Evolutionary conservation across 2,113 vertebrate genomes (phyloP).

Genomic region (Crotalus helleri): DNA sequence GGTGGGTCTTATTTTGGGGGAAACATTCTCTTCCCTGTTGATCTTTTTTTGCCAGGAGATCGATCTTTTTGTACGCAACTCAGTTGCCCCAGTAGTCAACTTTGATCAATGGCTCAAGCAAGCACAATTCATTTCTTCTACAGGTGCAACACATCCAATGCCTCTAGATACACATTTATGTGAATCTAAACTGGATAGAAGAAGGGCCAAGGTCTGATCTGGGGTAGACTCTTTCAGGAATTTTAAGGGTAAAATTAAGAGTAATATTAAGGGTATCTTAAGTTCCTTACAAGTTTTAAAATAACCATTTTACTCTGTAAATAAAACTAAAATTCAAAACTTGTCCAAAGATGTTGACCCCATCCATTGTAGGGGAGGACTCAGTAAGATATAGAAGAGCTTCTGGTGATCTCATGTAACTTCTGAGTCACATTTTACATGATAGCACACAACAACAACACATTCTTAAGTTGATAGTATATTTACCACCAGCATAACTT

Average conservation of each 20-base stretch:
- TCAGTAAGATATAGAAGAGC: background rate
- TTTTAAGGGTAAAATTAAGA: background rate
- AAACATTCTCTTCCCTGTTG: background rate
- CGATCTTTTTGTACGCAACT: background rate
- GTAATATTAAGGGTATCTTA: background rate
- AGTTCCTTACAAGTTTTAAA: background rate
- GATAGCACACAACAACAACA: background rate
- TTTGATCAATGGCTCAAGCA: background rate
- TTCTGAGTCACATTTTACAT: background rate
- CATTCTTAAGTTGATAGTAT: background rate
- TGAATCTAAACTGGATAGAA: background rate
- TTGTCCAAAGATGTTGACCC: background rate
- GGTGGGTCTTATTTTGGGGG: no score
- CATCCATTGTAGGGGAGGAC: background rate
- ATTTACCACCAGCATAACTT: background rate
- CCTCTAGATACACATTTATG: background rate
- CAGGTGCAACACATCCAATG: background rate
- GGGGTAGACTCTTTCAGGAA: background rate
- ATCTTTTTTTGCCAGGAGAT: background rate
- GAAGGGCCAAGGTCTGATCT: background rate
- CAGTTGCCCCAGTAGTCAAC: background rate
- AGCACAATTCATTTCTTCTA: background rate
- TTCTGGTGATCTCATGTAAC: background rate
- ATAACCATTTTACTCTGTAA: background rate
- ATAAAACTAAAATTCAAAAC: background rate